A percentile compares a stretch with the other conserved stretches of the same genome.
Evolutionary conservation across 2,113 vertebrate genomes (phyloP).

Genomic region (Oostethus manadensis): DNA sequence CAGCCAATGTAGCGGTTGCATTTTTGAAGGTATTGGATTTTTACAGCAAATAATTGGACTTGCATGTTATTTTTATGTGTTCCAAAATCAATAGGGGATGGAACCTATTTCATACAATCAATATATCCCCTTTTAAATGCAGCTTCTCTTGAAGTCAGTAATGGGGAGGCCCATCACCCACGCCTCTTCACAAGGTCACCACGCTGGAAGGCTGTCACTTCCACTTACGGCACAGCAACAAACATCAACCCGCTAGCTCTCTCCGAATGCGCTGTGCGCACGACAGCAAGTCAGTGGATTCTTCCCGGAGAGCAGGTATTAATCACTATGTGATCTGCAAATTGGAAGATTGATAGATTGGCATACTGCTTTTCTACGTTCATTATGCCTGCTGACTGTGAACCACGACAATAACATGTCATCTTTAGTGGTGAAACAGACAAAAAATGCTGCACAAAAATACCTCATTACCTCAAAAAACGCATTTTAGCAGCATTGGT

Average conservation of each 20-base stretch:
- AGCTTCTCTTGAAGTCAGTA: conserved; percentile 38
- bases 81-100: conserved; percentile 3
- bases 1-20: conserved; percentile 55
- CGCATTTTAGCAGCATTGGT: too few species aligned
- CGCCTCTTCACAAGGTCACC: conserved; percentile 44
- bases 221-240: conserved; percentile 59
- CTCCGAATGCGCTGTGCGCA: conserved; percentile 21
- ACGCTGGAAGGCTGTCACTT: conserved; percentile 69
- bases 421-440: neutral
- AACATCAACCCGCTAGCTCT: conserved; percentile 32
- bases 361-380: neutral
- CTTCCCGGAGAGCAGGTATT: neutral
- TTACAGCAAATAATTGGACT: conserved; percentile 49
- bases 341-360: neutral
- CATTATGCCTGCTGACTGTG: neutral
- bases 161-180: conserved; percentile 40
- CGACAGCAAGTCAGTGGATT: neutral
- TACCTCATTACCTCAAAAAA: too few species aligned
- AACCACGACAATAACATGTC: neutral
- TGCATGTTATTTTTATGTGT: neutral
- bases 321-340: neutral
- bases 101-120: neutral
- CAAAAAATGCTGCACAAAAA: too few species aligned
- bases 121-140: neutral
- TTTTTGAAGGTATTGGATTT: conserved; percentile 60